Conservation (phyloP, 1,140 invertebrate genomes). For the Zaprionus kolodkinae region DNA sequence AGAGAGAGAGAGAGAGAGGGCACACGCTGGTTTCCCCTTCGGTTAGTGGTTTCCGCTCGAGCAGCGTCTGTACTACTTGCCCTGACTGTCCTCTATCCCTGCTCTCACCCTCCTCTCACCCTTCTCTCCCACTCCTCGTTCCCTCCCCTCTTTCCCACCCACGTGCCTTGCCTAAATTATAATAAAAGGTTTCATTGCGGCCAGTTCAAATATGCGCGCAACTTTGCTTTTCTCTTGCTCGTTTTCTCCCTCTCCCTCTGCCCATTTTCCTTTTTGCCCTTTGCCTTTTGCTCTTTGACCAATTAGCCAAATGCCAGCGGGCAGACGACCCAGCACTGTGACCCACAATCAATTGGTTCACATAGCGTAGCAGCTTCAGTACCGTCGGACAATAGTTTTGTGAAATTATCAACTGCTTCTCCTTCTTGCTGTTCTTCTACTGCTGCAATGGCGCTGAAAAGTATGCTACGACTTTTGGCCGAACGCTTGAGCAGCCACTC, state of each 20-base stretch:
- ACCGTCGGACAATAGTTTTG: conserved; percentile 24
- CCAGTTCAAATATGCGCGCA: conserved; percentile 51
- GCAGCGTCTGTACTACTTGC: conserved; percentile 20
- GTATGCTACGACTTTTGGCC: conserved; percentile 63
- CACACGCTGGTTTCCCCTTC: conserved; percentile 16
- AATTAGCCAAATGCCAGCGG: conserved; percentile 62
- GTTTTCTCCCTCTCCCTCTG: not conserved
- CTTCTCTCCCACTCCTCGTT: not conserved
- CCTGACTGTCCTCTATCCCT: not conserved
- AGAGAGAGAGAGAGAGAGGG: not conserved
- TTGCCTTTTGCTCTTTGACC: conserved; percentile 52
- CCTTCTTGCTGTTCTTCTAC: not conserved
- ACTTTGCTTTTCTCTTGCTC: conserved; percentile 27
- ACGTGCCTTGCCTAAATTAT: conserved; percentile 73
- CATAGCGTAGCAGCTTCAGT: not conserved
- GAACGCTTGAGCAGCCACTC: conserved; percentile 52
- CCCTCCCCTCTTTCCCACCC: conserved; percentile 2
- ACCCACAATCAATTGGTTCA: conserved; percentile 40
- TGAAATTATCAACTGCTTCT: conserved; percentile 36
- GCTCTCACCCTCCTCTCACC: not conserved
- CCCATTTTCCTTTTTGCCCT: not conserved
- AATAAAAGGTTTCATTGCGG: conserved; percentile 75
- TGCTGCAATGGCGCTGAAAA: conserved; percentile 31
- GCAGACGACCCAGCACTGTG: conserved; percentile 41
- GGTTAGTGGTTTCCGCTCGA: conserved; percentile 65